Percentiles rank a stretch among this genome's conserved stretches.
These are phyloP conservation scores for Quiscalus mexicanus DNA, from an alignment of 2,113 vertebrate species.

Conservation along the genomic window DNA sequence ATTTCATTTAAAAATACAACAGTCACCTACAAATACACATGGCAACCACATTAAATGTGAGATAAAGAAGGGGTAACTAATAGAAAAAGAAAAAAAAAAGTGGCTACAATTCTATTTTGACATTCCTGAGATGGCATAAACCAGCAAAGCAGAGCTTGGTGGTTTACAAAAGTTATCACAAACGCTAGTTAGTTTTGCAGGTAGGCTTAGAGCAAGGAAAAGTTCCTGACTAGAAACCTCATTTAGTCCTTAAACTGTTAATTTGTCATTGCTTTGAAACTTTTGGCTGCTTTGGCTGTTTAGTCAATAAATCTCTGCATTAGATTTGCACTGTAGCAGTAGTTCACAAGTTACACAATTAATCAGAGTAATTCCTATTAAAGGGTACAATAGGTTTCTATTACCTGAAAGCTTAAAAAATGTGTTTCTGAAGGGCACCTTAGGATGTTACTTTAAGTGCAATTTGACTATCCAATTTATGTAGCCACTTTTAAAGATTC, in stretches of 20 bases:
- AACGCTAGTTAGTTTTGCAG: not conserved
- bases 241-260: constrained; percentile 4
- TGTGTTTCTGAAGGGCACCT: constrained; percentile 1
- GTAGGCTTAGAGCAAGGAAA: not conserved
- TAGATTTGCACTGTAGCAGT: not conserved
- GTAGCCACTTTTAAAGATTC: not conserved
- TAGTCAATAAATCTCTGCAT: not conserved
- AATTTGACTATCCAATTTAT: not conserved
- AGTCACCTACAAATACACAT: not conserved
- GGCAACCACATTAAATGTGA: not conserved
- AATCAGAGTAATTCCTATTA: not conserved
- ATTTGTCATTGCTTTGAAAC: constrained; percentile 18
- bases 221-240: not conserved
- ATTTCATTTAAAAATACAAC: constrained; percentile 8
- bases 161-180: not conserved
- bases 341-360: not conserved
- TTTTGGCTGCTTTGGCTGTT: not conserved
- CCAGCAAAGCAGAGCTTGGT: not conserved
- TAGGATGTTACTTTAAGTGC: not conserved
- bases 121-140: not conserved
- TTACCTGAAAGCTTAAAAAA: not conserved
- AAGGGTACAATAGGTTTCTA: not conserved
- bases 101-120: not conserved
- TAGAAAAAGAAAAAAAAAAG: not conserved
- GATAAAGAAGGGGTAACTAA: not conserved